Base-by-base conservation (phyloP, 1,140 invertebrate genomes). In the Cydia splendana region DNA sequence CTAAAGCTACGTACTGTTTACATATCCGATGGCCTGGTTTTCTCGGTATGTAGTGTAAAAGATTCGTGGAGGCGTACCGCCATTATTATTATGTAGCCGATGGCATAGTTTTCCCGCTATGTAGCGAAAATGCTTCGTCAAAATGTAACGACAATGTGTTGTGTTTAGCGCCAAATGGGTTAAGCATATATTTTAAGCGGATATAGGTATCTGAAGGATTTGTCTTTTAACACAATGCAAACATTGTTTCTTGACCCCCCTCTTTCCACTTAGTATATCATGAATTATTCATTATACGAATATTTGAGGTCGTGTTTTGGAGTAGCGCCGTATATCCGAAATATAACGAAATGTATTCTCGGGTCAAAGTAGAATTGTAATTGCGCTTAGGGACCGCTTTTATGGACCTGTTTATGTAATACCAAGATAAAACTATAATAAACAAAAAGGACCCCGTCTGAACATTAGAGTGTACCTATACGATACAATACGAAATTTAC, bases 241-340 rank as follows among this genome's bases (percentile, higher is more conserved):
- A 71, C 67, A 71, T 71, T 42, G 67, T 71, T 42, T 71, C 67
- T 71, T 71, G 67, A 71, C 67, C 67, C 67, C 67, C 67, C 67
- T 42, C 12, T 65, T 71, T 71, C 67, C 67, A 71, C 38, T 71
- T 71, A 45, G 67, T 71, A 71, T 71, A 42, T 71, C 67, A 71
- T 71, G 67, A 71, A 71, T 71, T 71, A 71, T 71, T 71, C 67
- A 71, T 71, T 45, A 71, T 71, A 71, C 67, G 30, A 71, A 71
- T 71, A 71, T 71, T 71, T 71, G 67, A 42, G 67, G 67, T 34
- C 67, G 34, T 71, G 67, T 45, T 71, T 71, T 45, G 30, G 34
- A 71, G 67, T 71, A 42, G 34, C 67, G 34, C 38, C 67, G 67
- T 71, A 71, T 71, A 71, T 71, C 38, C 15, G 34, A 71, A 71